phyloP scores from a whole-genome alignment of 2,113 vertebrate species.

The Serilophus lunatus region DNA sequence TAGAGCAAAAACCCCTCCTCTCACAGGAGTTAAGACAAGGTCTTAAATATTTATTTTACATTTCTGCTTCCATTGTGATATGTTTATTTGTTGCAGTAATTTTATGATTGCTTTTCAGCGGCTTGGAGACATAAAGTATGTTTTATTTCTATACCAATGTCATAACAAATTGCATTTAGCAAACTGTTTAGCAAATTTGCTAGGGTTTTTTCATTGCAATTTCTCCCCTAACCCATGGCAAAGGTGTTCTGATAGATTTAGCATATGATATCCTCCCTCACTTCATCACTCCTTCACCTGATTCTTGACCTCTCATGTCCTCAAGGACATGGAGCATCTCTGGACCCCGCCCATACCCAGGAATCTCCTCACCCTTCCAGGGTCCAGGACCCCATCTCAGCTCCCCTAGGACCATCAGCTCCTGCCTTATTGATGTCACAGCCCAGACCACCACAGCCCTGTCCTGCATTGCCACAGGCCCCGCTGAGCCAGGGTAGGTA shows the following conservation, averaged over 20 bases:
- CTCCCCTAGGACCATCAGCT: neutral
- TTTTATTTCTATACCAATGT: constrained; percentile 4
- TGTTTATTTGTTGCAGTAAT: neutral
- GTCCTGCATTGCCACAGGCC: accelerated
- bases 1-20: neutral
- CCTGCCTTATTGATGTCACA: neutral
- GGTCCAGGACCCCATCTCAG: neutral
- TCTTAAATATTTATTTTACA: neutral
- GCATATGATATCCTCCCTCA: neutral
- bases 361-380: accelerated
- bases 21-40: neutral
- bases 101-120: neutral
- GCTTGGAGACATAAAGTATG: neutral
- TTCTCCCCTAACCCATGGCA: neutral
- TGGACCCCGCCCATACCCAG: neutral
- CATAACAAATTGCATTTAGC: neutral
- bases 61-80: neutral
- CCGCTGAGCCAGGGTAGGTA: neutral
- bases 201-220: neutral
- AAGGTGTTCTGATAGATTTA: neutral
- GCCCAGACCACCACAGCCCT: neutral
- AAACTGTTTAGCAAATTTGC: neutral
- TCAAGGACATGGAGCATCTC: neutral
- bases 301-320: neutral
- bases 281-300: no score